Conservation (phyloP, 2,888 invertebrate genomes). For the Phyllotreta cruciferae region DNA sequence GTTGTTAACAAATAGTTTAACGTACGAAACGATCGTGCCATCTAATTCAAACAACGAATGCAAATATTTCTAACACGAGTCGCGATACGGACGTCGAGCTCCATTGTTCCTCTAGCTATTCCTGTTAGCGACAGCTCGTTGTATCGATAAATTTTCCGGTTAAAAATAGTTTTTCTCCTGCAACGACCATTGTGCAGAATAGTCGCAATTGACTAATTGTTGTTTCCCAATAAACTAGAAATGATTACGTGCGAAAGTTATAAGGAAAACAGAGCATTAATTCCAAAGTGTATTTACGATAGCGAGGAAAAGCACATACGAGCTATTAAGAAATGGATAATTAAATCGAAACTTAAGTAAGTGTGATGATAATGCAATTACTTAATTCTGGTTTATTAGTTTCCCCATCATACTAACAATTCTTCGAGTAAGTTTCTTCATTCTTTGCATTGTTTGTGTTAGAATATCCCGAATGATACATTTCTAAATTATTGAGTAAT, state of each 20-base stretch:
- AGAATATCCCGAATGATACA: too few relatives aligned
- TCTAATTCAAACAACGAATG: slow-evolving; percentile 3
- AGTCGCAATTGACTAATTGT: background rate
- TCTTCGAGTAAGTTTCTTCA: too few relatives aligned
- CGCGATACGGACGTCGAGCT: background rate
- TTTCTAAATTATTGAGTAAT: too few relatives aligned
- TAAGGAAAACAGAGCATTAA: background rate
- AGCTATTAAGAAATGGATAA: slow-evolving; percentile 29
- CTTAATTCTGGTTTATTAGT: background rate
- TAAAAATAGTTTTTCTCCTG: slow-evolving; percentile 32
- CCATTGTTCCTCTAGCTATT: too few relatives aligned
- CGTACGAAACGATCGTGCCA: too few relatives aligned
- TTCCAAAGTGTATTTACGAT: slow-evolving; percentile 3
- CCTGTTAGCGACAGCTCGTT: slow-evolving; percentile 25
- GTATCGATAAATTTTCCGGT: slow-evolving; percentile 31
- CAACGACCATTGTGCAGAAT: slow-evolving; percentile 6
- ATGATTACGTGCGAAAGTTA: slow-evolving; percentile 2
- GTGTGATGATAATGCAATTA: slow-evolving; percentile 10
- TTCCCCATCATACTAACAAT: too few relatives aligned
- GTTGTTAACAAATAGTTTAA: too few relatives aligned
- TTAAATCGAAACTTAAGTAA: slow-evolving; percentile 30
- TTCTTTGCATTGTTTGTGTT: too few relatives aligned
- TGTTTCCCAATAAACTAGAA: background rate
- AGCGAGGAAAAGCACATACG: slow-evolving; percentile 9
- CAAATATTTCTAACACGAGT: background rate